These are phyloP conservation scores for Akabosia matsudoensis DNA, from an alignment of 1,140 invertebrate species.

Conservation along the genomic window DNA sequence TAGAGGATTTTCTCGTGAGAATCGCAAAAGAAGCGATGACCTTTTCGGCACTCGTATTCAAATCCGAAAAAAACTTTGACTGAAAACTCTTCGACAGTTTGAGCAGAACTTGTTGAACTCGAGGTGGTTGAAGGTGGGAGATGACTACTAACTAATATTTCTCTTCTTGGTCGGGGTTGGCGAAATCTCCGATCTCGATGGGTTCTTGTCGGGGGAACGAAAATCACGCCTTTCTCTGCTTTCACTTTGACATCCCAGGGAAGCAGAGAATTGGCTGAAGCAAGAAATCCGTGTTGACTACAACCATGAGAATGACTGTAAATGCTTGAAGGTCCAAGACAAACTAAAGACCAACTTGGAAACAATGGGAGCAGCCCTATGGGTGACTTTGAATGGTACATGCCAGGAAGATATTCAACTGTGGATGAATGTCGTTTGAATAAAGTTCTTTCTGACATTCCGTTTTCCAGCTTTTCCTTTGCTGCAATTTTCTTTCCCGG, in stretches of 20 bases:
- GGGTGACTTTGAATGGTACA: constrained; percentile 79
- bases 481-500: background rate
- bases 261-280: constrained; percentile 77
- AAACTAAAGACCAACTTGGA: constrained; percentile 88
- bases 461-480: background rate
- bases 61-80: constrained; percentile 94
- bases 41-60: constrained; percentile 93
- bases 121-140: background rate
- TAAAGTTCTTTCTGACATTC: background rate
- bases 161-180: constrained; percentile 25
- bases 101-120: background rate
- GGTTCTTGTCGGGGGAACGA: constrained; percentile 28
- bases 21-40: constrained; percentile 92
- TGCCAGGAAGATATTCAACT: constrained; percentile 80
- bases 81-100: constrained; percentile 61
- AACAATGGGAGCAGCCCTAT: constrained; percentile 77
- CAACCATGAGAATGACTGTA: constrained; percentile 50
- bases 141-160: constrained; percentile 24
- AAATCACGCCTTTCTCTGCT: constrained; percentile 41
- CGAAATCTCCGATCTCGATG: constrained; percentile 21
- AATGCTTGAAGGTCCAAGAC: constrained; percentile 71
- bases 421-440: background rate
- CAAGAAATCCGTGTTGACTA: constrained; percentile 76
- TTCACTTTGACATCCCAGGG: constrained; percentile 91
- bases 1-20: constrained; percentile 81